A percentile compares a stretch with the other conserved stretches of the same genome.
Conservation (phyloP, 2,113 vertebrate species). For the Ophthalmotilapia sp. region DNA sequence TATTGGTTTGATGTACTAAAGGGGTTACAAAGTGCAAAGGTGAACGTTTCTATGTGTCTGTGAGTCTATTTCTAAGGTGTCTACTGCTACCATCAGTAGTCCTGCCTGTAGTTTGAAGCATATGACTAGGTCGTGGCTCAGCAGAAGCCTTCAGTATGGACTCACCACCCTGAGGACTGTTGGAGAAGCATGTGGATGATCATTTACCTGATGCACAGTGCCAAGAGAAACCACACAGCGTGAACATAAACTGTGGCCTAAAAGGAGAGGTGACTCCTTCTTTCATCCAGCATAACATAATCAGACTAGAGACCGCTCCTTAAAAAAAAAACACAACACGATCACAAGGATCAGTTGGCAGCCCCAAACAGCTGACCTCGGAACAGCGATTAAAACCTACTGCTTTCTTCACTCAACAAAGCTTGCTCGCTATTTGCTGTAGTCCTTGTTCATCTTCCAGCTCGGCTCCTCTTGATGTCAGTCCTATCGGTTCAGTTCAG, state of each 20-base stretch:
- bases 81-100: constrained; percentile 13
- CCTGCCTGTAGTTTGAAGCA: constrained; percentile 25
- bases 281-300: constrained; percentile 38
- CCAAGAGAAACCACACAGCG: constrained; percentile 56
- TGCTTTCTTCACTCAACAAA: constrained; percentile 12
- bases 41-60: constrained; percentile 59
- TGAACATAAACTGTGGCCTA: constrained; percentile 41
- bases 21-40: constrained; percentile 55
- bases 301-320: background rate
- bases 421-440: constrained; percentile 51
- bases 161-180: constrained; percentile 17
- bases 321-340: background rate
- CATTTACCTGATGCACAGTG: constrained; percentile 49
- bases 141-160: constrained; percentile 14
- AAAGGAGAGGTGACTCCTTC: constrained; percentile 22
- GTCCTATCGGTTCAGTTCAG: constrained; percentile 33
- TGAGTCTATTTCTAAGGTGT: constrained; percentile 43
- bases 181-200: constrained; percentile 39
- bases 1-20: constrained; percentile 61
- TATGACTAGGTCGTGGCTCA: constrained; percentile 5
- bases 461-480: constrained; percentile 45
- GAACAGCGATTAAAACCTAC: constrained; percentile 17
- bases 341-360: constrained; percentile 17
- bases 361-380: constrained; percentile 2
- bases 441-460: constrained; percentile 37